Base-by-base conservation (phyloP, 2,113 vertebrate species). In the Corvus cornix region DNA sequence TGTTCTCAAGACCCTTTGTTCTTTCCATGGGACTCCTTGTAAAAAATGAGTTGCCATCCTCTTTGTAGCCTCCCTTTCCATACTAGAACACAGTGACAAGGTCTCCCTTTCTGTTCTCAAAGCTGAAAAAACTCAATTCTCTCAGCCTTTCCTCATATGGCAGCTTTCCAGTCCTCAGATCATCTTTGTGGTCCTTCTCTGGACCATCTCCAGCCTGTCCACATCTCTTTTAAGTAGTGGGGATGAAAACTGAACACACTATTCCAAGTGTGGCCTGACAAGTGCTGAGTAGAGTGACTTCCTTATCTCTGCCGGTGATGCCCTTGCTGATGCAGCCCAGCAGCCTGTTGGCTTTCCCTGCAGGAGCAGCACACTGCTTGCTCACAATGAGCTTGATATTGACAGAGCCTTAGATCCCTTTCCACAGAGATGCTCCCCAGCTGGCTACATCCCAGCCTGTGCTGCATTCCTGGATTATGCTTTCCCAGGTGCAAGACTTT, bases 1-100 rank as follows among this genome's bases (percentile, higher is more conserved):
- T 52, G 23, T n/a, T 67, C 46, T n/a, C 13, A 75, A 67, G 21
- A 46, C 4, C 10, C 19, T 33, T 44, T 0, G 0, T 60, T 21
- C 24, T 26, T 59, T 82, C 16, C 33, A 53, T 4, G 16, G 11
- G 13, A 75, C 24, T 67, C 23, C 33, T 30, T 18, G 11, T 15
- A 30, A 46, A 60, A 46, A 53, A 39, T 9, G 2, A 39, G 28
- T n/a, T 28, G 67, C 20, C 13, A 41, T n/a, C 39, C 28, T 48
- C 39, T 60, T 39, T 68, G 46, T 26, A 75, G 24, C 39, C 24
- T 46, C 39, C 35, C 19, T 67, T 82, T 67, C 37, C 30, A 15
- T 41, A 13, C 3, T 18, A n/a, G 20, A 68, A 60, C 14, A 75
- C n/a, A n/a, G 21, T 16, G 20, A 31, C 27, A 48, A 41, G 9